Percentiles rank a stretch among this genome's conserved stretches.
phyloP scores from a whole-genome alignment of 2,797 vertebrate species.

The Tenualosa thibaudeaui region DNA sequence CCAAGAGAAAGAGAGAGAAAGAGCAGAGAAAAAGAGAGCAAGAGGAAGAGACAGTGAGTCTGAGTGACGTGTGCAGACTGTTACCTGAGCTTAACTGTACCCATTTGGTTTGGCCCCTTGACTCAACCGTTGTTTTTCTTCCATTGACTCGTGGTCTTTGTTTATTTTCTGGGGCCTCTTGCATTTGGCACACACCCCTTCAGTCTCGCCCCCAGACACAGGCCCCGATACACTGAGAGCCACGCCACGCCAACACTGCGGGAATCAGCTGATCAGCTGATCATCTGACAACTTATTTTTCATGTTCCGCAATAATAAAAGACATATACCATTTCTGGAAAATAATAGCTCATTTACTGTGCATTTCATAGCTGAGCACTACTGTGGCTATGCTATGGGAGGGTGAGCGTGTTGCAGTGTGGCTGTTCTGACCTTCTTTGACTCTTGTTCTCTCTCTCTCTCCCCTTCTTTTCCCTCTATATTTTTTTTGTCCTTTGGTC shows the following conservation, averaged over 20 bases:
- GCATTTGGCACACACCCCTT: background rate
- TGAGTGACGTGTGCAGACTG: slow-evolving; percentile 1
- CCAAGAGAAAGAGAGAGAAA: slow-evolving; percentile 21
- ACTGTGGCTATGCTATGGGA: background rate
- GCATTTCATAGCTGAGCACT: background rate
- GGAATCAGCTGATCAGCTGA: background rate
- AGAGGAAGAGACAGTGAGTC: background rate
- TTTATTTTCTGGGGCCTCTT: slow-evolving; percentile 10
- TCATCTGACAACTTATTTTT: slow-evolving; percentile 1
- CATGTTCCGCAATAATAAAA: slow-evolving; percentile 1
- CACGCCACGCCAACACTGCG: background rate
- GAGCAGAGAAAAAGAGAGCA: background rate
- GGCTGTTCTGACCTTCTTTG: background rate
- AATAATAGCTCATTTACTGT: slow-evolving; percentile 17
- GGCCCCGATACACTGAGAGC: background rate
- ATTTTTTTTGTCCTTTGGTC: slow-evolving; percentile 8
- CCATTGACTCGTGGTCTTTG: background rate
- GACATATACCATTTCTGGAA: slow-evolving; percentile 3
- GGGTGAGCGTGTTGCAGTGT: background rate
- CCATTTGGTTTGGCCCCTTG: slow-evolving; percentile 34
- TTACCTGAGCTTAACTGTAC: slow-evolving; percentile 51
- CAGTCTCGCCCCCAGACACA: background rate
- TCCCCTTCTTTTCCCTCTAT: background rate
- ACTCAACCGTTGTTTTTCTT: background rate
- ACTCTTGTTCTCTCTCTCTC: slow-evolving; percentile 2